Evolutionary conservation across 2,888 invertebrate species (phyloP), one percentile per base, ranked within the genome.

Genomic region (Nemotelus pantherinus): DNA sequence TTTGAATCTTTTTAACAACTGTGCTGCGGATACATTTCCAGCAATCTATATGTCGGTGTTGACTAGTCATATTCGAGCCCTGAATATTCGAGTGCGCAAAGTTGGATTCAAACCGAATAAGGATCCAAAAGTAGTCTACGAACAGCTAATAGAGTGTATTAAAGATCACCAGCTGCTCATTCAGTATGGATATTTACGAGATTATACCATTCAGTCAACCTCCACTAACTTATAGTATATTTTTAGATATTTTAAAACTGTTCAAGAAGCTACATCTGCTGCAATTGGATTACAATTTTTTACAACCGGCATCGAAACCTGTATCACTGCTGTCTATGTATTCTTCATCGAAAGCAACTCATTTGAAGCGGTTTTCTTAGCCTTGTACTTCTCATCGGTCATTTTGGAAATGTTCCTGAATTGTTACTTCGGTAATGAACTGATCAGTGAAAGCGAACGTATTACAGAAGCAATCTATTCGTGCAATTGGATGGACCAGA

Each of bases 401-500:
- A 83, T 90, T 60, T 84, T 89, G 0, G 90, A 90, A 81, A 85
- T 89, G 50, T 88, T 88, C 67, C 83, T 89, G 2, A 88, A 89
- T 77, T 90, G 90, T 82, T 90, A 89, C 87, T 89, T 89, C 76
- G 90, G 90, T 0, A 88, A 89, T 80, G 87, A 88, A 76, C 85
- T 90, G 63, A 89, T 88, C 3, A 80, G 83, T 3, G 84, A 89
- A 87, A 90, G 90, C 80, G 86, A 88, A 81, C 84, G 86, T 1
- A 85, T 91, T 2, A 85, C 88, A 0, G 86, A 89, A 50, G 87
- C 87, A 68, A 83, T 90, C 80, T 91, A 90, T 81, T 86, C 87
- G 74, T 88, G 89, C 79, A 88, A 88, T 2, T 91, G 91, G 91
- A 86, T 89, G 68, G 87, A 89, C 5, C 89, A 90, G 82, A 84